These are phyloP conservation scores for Agriopis marginaria DNA, from an alignment of 2,888 invertebrate genomes.

Conservation along the genomic window DNA sequence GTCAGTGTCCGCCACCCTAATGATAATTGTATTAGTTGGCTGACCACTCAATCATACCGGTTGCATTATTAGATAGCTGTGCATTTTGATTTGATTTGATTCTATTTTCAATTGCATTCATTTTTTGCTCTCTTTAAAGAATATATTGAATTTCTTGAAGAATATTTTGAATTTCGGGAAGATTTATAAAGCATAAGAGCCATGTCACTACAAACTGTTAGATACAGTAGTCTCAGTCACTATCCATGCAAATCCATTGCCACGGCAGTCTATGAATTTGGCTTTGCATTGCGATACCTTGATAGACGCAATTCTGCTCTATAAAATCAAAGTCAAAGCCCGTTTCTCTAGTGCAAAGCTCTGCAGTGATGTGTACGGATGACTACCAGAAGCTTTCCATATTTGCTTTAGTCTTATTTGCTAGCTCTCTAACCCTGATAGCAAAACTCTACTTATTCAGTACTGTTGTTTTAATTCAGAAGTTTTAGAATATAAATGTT, in stretches of 20 bases:
- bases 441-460: background rate
- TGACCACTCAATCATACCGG: constrained; percentile 43
- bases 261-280: constrained; percentile 26
- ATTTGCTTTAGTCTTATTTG: constrained; percentile 22
- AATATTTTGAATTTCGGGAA: too few species aligned
- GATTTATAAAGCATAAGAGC: background rate
- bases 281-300: constrained; percentile 39
- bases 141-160: too few species aligned
- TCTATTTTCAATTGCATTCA: constrained; percentile 42
- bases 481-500: background rate
- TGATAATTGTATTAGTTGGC: constrained; percentile 61
- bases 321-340: constrained; percentile 36
- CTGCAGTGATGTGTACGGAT: constrained; percentile 43
- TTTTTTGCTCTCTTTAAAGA: background rate
- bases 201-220: background rate
- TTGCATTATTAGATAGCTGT: constrained; percentile 38
- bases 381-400: constrained; percentile 49
- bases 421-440: background rate
- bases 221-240: background rate
- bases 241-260: background rate
- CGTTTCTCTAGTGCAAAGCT: constrained; percentile 41
- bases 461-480: constrained; percentile 3
- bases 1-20: constrained; percentile 64
- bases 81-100: constrained; percentile 21
- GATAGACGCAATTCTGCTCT: constrained; percentile 52